Evolutionary conservation across 2,113 vertebrate species (phyloP), one percentile per base, ranked within the genome.

Genomic region (Cynocephalus volans): DNA sequence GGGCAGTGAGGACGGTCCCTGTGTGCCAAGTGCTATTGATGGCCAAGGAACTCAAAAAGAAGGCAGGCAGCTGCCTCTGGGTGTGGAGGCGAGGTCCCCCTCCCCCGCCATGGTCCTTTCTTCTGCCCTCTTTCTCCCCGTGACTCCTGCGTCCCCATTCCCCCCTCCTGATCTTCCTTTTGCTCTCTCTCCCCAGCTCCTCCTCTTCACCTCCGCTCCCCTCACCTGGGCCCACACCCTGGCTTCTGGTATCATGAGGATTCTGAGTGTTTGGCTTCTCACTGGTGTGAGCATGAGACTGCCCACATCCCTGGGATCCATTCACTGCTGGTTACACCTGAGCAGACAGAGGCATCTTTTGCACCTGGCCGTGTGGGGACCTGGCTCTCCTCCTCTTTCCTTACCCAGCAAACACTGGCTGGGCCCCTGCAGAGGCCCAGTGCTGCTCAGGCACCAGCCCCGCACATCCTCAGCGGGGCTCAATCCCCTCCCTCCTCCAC

Each of bases 351-450:
- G 45, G 60, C 2, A 4, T 13, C 52, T 81, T 87, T 89, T 41
- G 36, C 62, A 62, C 33, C 50, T 90, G 64, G 60, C 64, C 79
- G 75, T 50, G 15, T 3, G 26, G 72, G 24, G 19, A 6, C 26
- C 18, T 28, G 12, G 48, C n/a, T 93, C 31, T 81, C 36, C 85
- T 52, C 15, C 54, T 28, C 23, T 65, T 15, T 58, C 13, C 64
- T 70, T 3, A 50, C 1, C 5, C 9, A 2, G 6, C 56, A 33
- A 69, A 88, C 36, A 56, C 45, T 8, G 26, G 58, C 48, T 81
- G 0, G 0, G 41, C 9, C 12, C 31, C 70, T 23, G 0, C 17
- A 67, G 54, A 41, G 60, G 12, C 50, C 4, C 0, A 19, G 48
- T 10, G 1, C 64, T 6, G 4, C 13, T 0, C 82, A 21, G 60